phyloP scores from a whole-genome alignment of 92 coral and sea anemone species.

The Porites cylindrica region DNA sequence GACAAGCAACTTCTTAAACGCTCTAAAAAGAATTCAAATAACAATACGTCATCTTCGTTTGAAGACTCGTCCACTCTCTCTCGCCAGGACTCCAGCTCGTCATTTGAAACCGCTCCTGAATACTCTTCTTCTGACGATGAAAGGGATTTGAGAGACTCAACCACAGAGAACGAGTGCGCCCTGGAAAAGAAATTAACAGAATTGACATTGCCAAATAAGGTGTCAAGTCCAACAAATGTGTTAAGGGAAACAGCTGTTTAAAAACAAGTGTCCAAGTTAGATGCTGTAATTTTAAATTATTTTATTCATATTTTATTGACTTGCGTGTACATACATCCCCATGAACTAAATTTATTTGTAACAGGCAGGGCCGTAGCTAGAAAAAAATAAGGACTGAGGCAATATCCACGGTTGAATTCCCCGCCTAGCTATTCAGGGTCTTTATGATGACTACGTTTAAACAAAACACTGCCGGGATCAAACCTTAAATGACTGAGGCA shows the following conservation, averaged over 20 bases:
- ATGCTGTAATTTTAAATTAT: neutral
- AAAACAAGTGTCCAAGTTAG: neutral
- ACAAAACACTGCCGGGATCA: too few relatives aligned
- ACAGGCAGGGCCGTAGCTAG: too few relatives aligned
- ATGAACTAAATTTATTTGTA: neutral
- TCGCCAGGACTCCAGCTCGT: slow-evolving; percentile 27
- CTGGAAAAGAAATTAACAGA: too few relatives aligned
- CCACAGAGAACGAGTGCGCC: neutral
- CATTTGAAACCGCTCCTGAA: slow-evolving; percentile 51
- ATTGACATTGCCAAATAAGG: too few relatives aligned
- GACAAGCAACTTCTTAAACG: slow-evolving; percentile 20
- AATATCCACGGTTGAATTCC: too few relatives aligned
- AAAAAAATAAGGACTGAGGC: too few relatives aligned
- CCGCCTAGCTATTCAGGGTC: too few relatives aligned
- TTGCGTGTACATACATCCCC: neutral
- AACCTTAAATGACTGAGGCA: too few relatives aligned
- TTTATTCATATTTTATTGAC: too few relatives aligned
- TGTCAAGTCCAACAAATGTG: too few relatives aligned
- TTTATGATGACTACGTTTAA: too few relatives aligned
- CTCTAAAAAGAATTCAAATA: neutral
- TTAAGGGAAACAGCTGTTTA: slow-evolving; percentile 35
- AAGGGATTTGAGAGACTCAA: slow-evolving; percentile 12
- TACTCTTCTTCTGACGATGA: slow-evolving; percentile 43
- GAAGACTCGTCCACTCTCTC: slow-evolving; percentile 9
- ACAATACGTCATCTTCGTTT: slow-evolving; percentile 5